Base-by-base conservation (phyloP, 2,797 vertebrate genomes). In the Melanotaenia trifasciata region DNA sequence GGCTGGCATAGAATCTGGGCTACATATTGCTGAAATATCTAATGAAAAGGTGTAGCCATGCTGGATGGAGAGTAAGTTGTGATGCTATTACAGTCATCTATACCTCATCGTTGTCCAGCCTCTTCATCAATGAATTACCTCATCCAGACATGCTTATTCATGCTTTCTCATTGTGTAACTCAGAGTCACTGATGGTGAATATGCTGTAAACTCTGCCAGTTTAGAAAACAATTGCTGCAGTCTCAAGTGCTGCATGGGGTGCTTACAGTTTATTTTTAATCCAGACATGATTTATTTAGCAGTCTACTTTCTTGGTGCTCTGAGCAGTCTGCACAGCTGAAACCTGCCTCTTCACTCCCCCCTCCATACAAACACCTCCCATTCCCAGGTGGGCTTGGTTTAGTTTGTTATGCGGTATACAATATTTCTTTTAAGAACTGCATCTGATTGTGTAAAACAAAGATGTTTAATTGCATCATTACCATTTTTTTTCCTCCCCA, bases 201-300 rank as follows among this genome's bases (percentile, higher is more conserved):
- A 76, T 67, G 75, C 72, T 68, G 74, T 78, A 70, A 76, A 67
- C 77, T 69, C 72, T 79, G 65, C 80, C 76, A 76, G 75, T 69
- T 78, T 58, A 53, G 64, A 59, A 80, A 83, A 78, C 81, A 80
- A 80, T 82, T 58, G 81, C 69, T 66, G 75, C 74, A 67, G 72
- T 77, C 56, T 64, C 69, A 62, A 53, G 79, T 79, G 80, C 76
- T 61, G 76, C 60, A 47, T n/a, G 28, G 70, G 64, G 63, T 67
- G 71, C 68, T 84, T 64, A 45, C 50, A 38, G 74, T 89, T 90
- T 92, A 90, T 92, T 93, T 93, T 91, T 88, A 92, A 84, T 85
- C 58, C 56, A 59, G 76, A 73, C 4, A 24, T 92, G 85, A 91
- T 92, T 92, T 89, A 92, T 92, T 93, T 85, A 91, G 76, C 47